Conservation (phyloP, 2,797 vertebrate genomes). For the Artibeus jamaicensis region DNA sequence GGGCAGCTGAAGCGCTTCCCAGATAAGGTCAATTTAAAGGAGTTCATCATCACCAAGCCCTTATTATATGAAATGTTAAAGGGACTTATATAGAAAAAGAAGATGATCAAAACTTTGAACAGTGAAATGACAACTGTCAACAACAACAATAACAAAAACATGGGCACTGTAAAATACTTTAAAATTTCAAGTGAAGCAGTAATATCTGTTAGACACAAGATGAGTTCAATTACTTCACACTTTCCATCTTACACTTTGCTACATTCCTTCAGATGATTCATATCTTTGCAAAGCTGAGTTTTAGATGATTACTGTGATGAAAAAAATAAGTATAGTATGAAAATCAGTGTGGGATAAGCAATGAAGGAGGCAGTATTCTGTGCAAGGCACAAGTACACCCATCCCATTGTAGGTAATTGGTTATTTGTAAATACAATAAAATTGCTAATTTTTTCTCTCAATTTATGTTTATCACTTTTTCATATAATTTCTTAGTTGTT, state of each 20-base stretch:
- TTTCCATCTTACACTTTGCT: not conserved
- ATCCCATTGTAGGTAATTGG: not conserved
- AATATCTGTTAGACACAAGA: not conserved
- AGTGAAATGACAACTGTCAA: no score
- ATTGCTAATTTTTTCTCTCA: not conserved
- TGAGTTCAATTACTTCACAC: not conserved
- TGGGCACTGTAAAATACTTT: not conserved
- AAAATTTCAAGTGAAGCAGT: not conserved
- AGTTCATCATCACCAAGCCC: no score
- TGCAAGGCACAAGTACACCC: not conserved
- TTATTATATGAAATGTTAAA: no score
- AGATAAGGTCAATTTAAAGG: no score
- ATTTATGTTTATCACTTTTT: not conserved
- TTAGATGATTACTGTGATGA: not conserved
- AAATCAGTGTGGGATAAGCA: not conserved
- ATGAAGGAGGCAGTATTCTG: not conserved
- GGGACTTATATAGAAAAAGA: no score
- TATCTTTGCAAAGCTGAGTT: not conserved
- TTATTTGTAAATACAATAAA: not conserved
- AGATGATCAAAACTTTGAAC: no score
- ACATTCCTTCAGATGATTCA: not conserved
- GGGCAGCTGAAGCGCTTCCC: no score
- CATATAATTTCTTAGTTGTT: not conserved
- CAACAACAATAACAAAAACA: no score
- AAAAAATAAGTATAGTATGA: not conserved